phyloP scores from a whole-genome alignment of 2,113 vertebrate genomes.

The Antechinus stuartii region DNA sequence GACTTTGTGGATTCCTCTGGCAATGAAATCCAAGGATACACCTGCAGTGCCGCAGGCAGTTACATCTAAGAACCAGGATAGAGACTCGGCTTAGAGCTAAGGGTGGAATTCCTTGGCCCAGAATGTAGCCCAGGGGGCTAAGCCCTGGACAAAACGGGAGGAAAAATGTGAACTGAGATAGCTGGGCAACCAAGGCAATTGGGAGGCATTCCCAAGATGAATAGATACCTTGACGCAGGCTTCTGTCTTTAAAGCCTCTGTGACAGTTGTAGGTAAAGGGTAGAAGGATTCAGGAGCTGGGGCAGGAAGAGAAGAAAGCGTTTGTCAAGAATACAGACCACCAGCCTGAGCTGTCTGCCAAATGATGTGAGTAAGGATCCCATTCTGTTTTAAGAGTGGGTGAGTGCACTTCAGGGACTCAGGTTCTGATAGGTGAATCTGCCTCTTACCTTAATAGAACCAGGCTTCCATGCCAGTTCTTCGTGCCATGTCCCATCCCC shows the following conservation, averaged over 20 bases:
- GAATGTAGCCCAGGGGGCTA: not conserved
- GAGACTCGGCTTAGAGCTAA: not conserved
- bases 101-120: not conserved
- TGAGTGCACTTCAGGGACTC: not conserved
- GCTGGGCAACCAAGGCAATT: not conserved
- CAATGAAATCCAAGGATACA: not conserved
- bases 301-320: not conserved
- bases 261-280: not conserved
- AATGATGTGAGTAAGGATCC: not conserved
- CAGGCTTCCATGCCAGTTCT: not conserved
- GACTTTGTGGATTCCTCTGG: not conserved
- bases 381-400: not conserved
- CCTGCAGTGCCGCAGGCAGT: not conserved
- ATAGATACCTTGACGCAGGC: not conserved
- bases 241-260: not conserved
- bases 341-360: not conserved
- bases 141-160: not conserved
- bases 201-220: not conserved
- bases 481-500: not conserved
- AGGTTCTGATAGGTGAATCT: not conserved
- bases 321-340: not conserved
- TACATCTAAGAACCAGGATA: not conserved
- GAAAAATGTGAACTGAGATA: not conserved
- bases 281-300: not conserved
- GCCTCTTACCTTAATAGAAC: not conserved